Base-by-base conservation (phyloP, 2,113 vertebrate species). In the Neolamprologus sp. region DNA sequence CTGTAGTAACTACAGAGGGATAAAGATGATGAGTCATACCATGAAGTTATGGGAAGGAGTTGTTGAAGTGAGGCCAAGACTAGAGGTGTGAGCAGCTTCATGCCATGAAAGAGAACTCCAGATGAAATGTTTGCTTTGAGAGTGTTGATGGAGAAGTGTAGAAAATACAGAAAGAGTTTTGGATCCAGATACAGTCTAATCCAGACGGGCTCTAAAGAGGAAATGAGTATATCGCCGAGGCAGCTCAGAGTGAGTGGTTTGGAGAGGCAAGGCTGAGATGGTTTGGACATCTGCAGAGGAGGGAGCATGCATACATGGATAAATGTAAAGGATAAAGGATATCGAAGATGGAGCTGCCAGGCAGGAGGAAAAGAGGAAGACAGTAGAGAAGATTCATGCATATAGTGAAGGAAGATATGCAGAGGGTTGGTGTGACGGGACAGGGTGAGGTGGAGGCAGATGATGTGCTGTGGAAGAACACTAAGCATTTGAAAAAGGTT, bases 401-500 rank as follows among this genome's bases (percentile, higher is more conserved):
- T 35, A 5, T 65, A n/a, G 30, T 65, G 60, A 63, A 63, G 58
- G 58, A 63, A 63, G 30, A 63, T 35, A 35, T 19, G 16, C 16
- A 1, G 28, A 63, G 16, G 30, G 30, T n/a, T 65, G 30, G 30
- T 65, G 60, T 65, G 30, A 35, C 4, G 9, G 30, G 58, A n/a
- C 30, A 65, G 60, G 6, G 9, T 35, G 60, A 65, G 9, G 3
- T 63, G 30, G 30, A 63, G 58, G 58, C 58, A 35, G 58, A 63
- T n/a, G 9, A 35, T 7, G 2, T 63, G 58, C 58, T 35, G 30
- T 19, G 28, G 30, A 63, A 63, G 58, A 63, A 63, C 1, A 35
- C 17, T n/a, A 63, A 35, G 58, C 0, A 0, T 35, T 63, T 63
- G 1, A 63, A 63, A 0, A 4, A 63, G 30, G 30, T 19, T 63